Conservation (phyloP, 2,888 invertebrate genomes). For the Zonitis immaculata region DNA sequence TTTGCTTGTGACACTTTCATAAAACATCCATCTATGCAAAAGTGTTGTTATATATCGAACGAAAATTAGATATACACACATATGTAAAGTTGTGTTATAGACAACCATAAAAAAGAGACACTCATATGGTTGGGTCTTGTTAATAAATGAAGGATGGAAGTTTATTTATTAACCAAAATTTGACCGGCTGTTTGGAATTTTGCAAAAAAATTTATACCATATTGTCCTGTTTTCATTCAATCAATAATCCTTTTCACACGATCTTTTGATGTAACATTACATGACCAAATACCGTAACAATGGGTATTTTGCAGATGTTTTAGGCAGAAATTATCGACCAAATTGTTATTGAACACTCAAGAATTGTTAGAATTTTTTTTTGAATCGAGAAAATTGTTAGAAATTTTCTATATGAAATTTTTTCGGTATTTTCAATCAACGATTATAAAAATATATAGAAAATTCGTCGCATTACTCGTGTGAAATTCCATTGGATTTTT, state of each 20-base stretch:
- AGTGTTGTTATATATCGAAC: neutral
- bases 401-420: too few species aligned
- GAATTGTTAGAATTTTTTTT: too few species aligned
- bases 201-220: conserved; percentile 3
- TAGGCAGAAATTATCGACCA: conserved; percentile 4
- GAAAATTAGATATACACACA: neutral
- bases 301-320: conserved; percentile 16
- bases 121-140: too few species aligned
- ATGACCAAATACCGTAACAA: conserved; percentile 12
- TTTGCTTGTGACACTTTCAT: conserved; percentile 27
- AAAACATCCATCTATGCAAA: conserved; percentile 10
- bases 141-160: too few species aligned
- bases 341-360: too few species aligned
- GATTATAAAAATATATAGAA: too few species aligned
- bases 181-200: neutral
- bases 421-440: too few species aligned
- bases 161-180: too few species aligned
- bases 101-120: too few species aligned
- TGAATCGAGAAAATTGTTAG: too few species aligned
- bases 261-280: conserved; percentile 20
- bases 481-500: conserved; percentile 13
- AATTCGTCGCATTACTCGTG: conserved; percentile 8
- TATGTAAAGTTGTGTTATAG: too few species aligned
- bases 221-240: conserved; percentile 12
- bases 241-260: conserved; percentile 16